These are phyloP conservation scores for Calephelis perditalis DNA, from an alignment of 2,888 invertebrate genomes.

Conservation along the genomic window DNA sequence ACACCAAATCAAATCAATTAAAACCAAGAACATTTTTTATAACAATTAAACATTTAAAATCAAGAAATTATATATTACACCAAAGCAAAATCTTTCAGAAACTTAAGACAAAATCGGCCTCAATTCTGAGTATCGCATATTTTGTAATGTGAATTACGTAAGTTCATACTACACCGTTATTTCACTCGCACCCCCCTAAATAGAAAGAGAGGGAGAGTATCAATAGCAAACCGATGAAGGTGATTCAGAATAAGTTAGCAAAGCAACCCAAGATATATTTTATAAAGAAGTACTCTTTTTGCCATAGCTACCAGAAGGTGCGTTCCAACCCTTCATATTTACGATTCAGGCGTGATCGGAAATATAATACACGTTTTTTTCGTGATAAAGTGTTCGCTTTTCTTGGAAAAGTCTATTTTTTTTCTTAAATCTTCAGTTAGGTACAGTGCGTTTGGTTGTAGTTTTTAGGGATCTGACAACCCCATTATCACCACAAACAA, in stretches of 20 bases:
- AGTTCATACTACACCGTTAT: neutral
- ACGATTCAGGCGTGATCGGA: conserved; percentile 77
- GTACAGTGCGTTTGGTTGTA: no score
- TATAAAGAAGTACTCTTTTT: conserved; percentile 75
- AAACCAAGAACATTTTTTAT: no score
- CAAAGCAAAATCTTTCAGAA: no score
- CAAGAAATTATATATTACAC: no score
- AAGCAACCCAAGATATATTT: conserved; percentile 61
- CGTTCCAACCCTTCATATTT: conserved; percentile 72
- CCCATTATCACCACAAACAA: no score
- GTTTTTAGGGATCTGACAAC: no score
- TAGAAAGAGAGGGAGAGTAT: neutral
- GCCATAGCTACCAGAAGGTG: conserved; percentile 75
- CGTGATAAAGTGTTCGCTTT: conserved; percentile 6
- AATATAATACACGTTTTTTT: conserved; percentile 57
- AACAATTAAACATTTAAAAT: no score
- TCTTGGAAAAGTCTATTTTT: conserved; percentile 11
- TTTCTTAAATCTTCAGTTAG: no score
- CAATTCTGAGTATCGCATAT: neutral
- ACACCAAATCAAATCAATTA: no score
- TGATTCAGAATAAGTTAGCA: conserved; percentile 19
- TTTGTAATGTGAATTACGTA: neutral
- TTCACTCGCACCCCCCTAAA: neutral
- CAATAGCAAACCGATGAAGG: conserved; percentile 13
- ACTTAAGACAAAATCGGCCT: neutral